These are phyloP conservation scores for Heliconius hortense DNA, from an alignment of 2,888 invertebrate species.

Conservation along the genomic window DNA sequence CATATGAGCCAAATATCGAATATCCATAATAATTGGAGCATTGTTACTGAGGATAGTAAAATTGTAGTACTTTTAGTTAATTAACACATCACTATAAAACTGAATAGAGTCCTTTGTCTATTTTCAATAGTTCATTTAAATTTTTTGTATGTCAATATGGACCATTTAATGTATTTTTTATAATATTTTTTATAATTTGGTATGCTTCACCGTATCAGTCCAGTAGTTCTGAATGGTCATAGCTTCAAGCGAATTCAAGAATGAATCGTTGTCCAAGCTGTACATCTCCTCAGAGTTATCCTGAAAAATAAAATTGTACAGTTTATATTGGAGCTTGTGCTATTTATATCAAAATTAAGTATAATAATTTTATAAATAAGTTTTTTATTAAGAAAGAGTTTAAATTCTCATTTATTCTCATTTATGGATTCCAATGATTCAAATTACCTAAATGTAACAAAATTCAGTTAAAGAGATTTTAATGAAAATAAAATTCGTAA, in stretches of 20 bases:
- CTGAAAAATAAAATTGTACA: constrained; percentile 75
- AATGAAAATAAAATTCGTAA: too few relatives aligned
- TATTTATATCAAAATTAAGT: background rate
- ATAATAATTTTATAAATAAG: too few relatives aligned
- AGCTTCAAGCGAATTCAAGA: constrained; percentile 94
- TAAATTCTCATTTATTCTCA: too few relatives aligned
- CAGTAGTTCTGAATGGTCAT: constrained; percentile 97
- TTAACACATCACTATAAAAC: background rate
- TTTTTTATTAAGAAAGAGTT: too few relatives aligned
- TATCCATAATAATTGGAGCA: background rate
- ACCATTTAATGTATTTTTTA: background rate
- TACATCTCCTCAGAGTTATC: constrained; percentile 97
- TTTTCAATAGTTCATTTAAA: background rate
- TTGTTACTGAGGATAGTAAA: background rate
- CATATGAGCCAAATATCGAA: background rate
- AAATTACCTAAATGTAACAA: too few relatives aligned
- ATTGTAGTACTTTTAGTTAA: background rate
- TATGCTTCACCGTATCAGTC: constrained; percentile 95
- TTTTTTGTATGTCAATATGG: background rate
- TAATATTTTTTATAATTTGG: constrained; percentile 91
- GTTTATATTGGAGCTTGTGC: background rate
- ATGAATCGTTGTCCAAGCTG: constrained; percentile 96
- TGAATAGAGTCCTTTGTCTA: background rate
- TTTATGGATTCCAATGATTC: too few relatives aligned
- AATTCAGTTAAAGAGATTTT: too few relatives aligned